Percentiles rank a stretch among this genome's conserved stretches.
Evolutionary conservation across 2,888 invertebrate species (phyloP).

Genomic region (Andrena fulva): DNA sequence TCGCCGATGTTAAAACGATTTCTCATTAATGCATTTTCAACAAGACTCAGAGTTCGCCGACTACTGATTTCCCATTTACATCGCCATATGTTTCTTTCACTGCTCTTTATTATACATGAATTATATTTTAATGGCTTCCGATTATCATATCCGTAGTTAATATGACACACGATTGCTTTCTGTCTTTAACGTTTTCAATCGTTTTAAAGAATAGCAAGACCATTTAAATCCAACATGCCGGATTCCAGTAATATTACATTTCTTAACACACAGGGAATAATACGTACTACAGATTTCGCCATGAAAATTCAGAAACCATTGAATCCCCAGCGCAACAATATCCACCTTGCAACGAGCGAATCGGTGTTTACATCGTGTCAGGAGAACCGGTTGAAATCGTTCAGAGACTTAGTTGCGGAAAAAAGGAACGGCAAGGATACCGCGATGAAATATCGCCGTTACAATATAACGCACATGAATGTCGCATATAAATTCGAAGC

Average conservation of each 20-base stretch:
- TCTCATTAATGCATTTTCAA: neutral
- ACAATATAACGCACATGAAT: neutral
- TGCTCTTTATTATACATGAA: neutral
- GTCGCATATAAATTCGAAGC: neutral
- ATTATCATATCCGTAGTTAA: neutral
- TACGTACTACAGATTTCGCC: neutral
- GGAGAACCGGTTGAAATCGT: slow-evolving; percentile 55
- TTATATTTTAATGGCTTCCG: neutral
- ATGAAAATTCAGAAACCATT: slow-evolving; percentile 1
- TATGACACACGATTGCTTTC: neutral
- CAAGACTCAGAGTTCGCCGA: neutral
- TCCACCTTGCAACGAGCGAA: slow-evolving; percentile 27
- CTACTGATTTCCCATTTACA: neutral
- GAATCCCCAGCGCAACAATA: slow-evolving; percentile 6
- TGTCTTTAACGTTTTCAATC: too few relatives aligned
- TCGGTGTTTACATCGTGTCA: slow-evolving; percentile 54
- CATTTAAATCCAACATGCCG: too few relatives aligned
- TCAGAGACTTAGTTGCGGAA: slow-evolving; percentile 48
- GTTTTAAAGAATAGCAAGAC: too few relatives aligned
- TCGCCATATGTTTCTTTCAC: neutral
- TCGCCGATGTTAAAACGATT: slow-evolving; percentile 7
- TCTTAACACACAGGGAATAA: too few relatives aligned
- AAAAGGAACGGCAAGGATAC: slow-evolving; percentile 19
- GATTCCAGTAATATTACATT: too few relatives aligned
- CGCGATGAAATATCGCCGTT: slow-evolving; percentile 23